Evolutionary conservation across 1,140 invertebrate genomes (phyloP).

Genomic region (Pseudomyrmex dendroicus): DNA sequence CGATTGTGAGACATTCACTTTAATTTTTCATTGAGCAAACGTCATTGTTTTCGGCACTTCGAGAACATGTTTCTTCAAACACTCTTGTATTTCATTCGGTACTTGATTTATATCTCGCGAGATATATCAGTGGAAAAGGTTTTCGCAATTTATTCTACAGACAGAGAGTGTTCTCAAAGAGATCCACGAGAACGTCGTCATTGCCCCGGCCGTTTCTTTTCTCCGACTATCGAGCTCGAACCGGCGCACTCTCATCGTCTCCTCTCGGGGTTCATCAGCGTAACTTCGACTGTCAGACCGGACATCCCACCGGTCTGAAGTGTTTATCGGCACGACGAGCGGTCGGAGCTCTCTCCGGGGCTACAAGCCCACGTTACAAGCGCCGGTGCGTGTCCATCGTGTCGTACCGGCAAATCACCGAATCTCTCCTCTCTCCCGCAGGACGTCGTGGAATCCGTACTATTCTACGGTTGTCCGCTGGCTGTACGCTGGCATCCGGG

Average conservation of each 20-base stretch:
- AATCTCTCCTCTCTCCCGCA: slow-evolving; percentile 60
- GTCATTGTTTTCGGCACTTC: too few relatives aligned
- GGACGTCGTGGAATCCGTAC: slow-evolving; percentile 69
- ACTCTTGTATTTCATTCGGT: neutral
- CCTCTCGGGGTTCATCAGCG: slow-evolving; percentile 65
- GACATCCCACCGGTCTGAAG: slow-evolving; percentile 65
- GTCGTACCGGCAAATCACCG: slow-evolving; percentile 73
- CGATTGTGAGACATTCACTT: too few relatives aligned
- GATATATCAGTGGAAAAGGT: neutral
- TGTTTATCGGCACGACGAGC: slow-evolving; percentile 67
- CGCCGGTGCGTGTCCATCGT: slow-evolving; percentile 68
- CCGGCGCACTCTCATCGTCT: slow-evolving; percentile 28
- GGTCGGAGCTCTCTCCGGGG: slow-evolving; percentile 19
- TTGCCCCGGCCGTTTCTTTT: slow-evolving; percentile 9
- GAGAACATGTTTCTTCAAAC: neutral
- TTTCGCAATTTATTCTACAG: neutral
- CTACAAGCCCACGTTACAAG: slow-evolving; percentile 70
- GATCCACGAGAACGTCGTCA: slow-evolving; percentile 4
- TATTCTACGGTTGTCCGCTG: slow-evolving; percentile 48
- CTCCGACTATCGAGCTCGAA: slow-evolving; percentile 1
- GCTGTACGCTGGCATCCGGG: slow-evolving; percentile 60
- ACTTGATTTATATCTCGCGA: neutral
- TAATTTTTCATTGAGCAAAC: too few relatives aligned
- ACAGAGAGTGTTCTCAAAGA: neutral
- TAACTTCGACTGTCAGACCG: slow-evolving; percentile 70